These are phyloP conservation scores for Thymelicus acteon DNA, from an alignment of 2,888 invertebrate species.

Conservation along the genomic window DNA sequence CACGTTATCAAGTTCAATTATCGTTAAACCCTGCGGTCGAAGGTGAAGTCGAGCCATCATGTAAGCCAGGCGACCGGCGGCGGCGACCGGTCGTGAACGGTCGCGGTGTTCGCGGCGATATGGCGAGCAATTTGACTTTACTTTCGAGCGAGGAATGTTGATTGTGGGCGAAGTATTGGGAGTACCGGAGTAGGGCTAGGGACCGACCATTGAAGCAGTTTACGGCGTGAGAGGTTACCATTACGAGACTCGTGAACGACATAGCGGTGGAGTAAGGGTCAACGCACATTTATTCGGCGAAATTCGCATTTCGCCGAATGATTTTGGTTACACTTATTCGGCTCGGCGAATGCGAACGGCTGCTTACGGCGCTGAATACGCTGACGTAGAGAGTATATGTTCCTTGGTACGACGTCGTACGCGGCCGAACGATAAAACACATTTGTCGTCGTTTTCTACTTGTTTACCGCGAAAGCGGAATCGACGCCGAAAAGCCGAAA, in stretches of 20 bases:
- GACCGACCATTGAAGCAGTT: constrained; percentile 2
- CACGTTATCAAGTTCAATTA: neutral
- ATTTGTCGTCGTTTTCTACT: too few relatives aligned
- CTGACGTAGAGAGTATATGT: too few relatives aligned
- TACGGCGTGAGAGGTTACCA: neutral
- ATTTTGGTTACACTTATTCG: too few relatives aligned
- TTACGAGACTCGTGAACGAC: neutral
- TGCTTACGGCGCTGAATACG: too few relatives aligned
- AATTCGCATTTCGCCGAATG: too few relatives aligned
- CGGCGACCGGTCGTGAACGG: neutral
- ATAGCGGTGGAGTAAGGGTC: neutral
- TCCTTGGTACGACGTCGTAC: too few relatives aligned
- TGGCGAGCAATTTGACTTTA: constrained; percentile 17
- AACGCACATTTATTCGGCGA: too few relatives aligned
- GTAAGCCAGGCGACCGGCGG: neutral
- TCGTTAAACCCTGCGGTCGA: neutral
- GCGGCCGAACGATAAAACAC: too few relatives aligned
- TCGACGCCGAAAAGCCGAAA: too few relatives aligned
- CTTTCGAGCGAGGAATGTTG: constrained; percentile 15
- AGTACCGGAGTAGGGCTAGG: neutral
- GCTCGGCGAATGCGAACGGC: too few relatives aligned
- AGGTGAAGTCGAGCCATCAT: neutral
- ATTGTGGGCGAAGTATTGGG: constrained; percentile 12
- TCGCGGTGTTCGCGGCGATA: neutral
- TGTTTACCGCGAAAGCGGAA: too few relatives aligned